Evolutionary conservation across 2,113 vertebrate species (phyloP).

Genomic region (Rana temporaria): DNA sequence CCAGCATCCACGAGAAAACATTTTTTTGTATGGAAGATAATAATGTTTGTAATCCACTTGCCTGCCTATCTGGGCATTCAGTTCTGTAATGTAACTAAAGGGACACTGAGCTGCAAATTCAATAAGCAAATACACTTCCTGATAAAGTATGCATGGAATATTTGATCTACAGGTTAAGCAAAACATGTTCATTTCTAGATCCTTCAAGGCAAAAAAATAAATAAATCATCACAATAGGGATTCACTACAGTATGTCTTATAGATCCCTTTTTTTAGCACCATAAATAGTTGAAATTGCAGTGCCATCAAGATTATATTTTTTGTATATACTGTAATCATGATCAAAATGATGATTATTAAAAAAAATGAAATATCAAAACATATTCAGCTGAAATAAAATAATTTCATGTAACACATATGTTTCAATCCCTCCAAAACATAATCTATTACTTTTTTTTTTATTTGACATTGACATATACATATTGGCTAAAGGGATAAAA

Average conservation of each 20-base stretch:
- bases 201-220: background rate
- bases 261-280: background rate
- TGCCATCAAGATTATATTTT: no score
- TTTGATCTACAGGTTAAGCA: constrained; percentile 20
- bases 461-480: no score
- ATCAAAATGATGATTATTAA: no score
- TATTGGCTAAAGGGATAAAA: no score
- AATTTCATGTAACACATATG: no score
- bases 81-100: background rate
- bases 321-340: no score
- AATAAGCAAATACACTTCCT: background rate
- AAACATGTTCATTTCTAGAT: background rate
- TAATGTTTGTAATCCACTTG: background rate
- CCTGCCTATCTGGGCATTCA: background rate
- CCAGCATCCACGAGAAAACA: background rate
- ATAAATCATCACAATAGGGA: background rate
- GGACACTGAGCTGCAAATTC: background rate
- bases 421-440: no score
- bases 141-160: constrained; percentile 25
- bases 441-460: no score
- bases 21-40: background rate
- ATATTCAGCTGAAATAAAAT: no score
- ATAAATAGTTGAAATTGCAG: background rate
- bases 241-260: background rate
- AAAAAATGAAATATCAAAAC: no score